Evolutionary conservation across 2,888 invertebrate species (phyloP).

Genomic region (Acrocera orbiculus): DNA sequence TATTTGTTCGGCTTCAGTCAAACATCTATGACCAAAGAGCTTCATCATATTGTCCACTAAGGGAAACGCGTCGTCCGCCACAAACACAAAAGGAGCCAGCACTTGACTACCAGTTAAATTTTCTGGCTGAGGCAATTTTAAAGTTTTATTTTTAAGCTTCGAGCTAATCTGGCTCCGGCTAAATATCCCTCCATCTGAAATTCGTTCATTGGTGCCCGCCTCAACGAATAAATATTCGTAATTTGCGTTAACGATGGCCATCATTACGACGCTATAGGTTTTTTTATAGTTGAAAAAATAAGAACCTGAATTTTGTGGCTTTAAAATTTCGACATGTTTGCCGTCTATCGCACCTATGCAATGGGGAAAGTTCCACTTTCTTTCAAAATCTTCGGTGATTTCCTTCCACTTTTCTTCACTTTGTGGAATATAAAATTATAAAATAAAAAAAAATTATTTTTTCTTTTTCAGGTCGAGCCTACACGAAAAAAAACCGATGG

Average conservation of each 20-base stretch:
- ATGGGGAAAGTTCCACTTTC: no score
- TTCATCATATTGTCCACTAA: not conserved
- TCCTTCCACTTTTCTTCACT: no score
- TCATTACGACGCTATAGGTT: conserved; percentile 2
- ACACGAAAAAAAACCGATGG: no score
- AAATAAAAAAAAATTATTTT: no score
- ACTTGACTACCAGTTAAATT: not conserved
- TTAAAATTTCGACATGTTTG: no score
- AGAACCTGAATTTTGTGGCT: no score
- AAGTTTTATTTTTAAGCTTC: not conserved
- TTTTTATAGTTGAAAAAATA: not conserved
- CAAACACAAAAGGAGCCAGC: not conserved
- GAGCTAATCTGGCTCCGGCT: not conserved
- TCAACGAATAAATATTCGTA: conserved; percentile 1
- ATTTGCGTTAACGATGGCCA: conserved; percentile 1
- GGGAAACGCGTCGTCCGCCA: not conserved
- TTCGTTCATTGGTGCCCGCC: not conserved
- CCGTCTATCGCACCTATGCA: no score
- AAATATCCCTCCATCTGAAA: not conserved
- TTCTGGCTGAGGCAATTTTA: not conserved
- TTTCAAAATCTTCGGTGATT: no score
- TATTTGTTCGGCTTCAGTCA: not conserved
- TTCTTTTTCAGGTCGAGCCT: no score
- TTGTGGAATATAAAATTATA: no score
- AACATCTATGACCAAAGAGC: not conserved